A percentile compares a stretch with the other conserved stretches of the same genome.
Conservation (phyloP, 2,113 vertebrate species). For the Natator depressus region DNA sequence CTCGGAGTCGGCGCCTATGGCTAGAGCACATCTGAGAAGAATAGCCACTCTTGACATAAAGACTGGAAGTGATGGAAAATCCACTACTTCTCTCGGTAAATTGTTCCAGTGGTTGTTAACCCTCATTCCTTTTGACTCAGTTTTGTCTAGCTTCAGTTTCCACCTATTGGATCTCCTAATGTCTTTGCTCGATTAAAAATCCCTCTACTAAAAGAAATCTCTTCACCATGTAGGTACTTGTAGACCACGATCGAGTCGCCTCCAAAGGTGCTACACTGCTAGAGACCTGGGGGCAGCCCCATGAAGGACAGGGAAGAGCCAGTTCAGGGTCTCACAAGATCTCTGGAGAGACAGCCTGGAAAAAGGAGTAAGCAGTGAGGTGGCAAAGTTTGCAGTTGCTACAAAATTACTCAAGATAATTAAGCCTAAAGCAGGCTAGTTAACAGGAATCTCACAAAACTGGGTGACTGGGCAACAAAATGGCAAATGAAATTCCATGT, state of each 20-base stretch:
- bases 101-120: background rate
- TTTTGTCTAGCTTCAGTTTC: background rate
- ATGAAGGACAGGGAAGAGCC: no score
- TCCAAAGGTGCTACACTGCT: background rate
- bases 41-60: background rate
- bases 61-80: background rate
- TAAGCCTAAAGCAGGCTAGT: no score
- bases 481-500: no score
- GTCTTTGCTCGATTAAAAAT: background rate
- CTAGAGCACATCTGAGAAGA: background rate
- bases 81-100: background rate
- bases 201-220: background rate
- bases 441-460: no score
- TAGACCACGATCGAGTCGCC: background rate
- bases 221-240: background rate
- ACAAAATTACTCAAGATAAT: no score
- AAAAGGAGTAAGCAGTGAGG: no score
- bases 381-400: no score
- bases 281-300: no score
- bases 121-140: background rate
- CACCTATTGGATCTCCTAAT: background rate
- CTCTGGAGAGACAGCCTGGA: no score
- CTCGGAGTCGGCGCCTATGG: no score
- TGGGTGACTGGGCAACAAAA: no score
- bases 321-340: background rate